phyloP scores from a whole-genome alignment of 37 sponge, comb jelly and placozoan genomes.

The Petrosia ficiformis region DNA sequence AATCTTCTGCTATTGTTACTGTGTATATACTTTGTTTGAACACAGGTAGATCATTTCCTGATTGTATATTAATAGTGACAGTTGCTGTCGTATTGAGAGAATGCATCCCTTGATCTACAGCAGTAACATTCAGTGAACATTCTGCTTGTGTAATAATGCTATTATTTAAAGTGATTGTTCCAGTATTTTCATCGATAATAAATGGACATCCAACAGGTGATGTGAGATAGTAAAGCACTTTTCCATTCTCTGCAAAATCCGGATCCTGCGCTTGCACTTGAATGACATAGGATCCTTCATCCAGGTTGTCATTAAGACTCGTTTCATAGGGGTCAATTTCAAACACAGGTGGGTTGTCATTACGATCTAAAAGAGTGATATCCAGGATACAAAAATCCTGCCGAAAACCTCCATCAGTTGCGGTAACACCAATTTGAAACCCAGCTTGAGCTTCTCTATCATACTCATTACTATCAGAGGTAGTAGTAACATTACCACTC shows the following conservation, averaged over 20 bases:
- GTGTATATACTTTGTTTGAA: conserved; percentile 40
- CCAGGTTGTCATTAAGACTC: background rate
- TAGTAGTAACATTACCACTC: conserved; percentile 42
- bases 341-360: conserved; percentile 63
- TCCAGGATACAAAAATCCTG: conserved; percentile 56
- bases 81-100: background rate
- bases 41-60: conserved; percentile 5
- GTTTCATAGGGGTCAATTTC: conserved; percentile 4
- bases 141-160: background rate
- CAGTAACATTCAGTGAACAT: conserved; percentile 22
- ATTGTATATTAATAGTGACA: conserved; percentile 17
- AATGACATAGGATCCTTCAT: conserved; percentile 15
- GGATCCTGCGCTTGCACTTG: conserved; percentile 49
- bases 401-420: conserved; percentile 46
- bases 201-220: conserved; percentile 10
- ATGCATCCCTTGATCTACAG: conserved; percentile 26
- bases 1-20: conserved; percentile 30
- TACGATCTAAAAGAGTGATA: conserved; percentile 55
- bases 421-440: conserved; percentile 36
- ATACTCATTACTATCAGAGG: conserved; percentile 14
- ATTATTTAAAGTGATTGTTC: conserved; percentile 25
- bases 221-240: conserved; percentile 23
- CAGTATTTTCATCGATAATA: conserved; percentile 20
- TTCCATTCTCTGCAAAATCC: conserved; percentile 31
- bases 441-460: conserved; percentile 38